Evolutionary conservation across 2,797 vertebrate genomes (phyloP).

Genomic region (Oceanodroma leucorhoa): DNA sequence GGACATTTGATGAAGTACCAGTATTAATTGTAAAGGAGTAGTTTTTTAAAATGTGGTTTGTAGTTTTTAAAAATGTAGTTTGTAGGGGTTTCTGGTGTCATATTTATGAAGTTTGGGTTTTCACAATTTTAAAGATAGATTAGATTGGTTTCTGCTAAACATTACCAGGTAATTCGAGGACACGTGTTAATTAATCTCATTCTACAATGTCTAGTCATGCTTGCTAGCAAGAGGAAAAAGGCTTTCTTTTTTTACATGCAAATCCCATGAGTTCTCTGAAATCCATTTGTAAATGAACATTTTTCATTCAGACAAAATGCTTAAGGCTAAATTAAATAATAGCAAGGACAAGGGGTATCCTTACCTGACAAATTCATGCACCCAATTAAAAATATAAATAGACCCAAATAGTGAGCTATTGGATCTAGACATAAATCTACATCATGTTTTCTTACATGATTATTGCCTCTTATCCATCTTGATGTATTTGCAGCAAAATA

Average conservation of each 20-base stretch:
- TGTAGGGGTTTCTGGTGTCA: rapidly evolving
- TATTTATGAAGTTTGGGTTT: background rate
- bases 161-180: background rate
- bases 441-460: background rate
- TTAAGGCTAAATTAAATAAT: background rate
- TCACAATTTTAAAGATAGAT: background rate
- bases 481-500: background rate
- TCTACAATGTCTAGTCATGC: background rate
- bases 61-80: background rate
- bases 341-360: background rate
- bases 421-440: background rate
- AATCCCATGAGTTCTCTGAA: background rate
- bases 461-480: background rate
- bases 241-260: background rate
- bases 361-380: background rate
- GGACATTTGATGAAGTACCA: background rate
- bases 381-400: background rate
- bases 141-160: background rate
- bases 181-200: background rate
- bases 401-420: background rate
- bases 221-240: background rate
- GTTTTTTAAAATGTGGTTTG: background rate
- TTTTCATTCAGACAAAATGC: background rate
- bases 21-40: background rate
- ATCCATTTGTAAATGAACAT: background rate